Base-by-base conservation (phyloP, 1,140 invertebrate species). In the Radopholus similis region DNA sequence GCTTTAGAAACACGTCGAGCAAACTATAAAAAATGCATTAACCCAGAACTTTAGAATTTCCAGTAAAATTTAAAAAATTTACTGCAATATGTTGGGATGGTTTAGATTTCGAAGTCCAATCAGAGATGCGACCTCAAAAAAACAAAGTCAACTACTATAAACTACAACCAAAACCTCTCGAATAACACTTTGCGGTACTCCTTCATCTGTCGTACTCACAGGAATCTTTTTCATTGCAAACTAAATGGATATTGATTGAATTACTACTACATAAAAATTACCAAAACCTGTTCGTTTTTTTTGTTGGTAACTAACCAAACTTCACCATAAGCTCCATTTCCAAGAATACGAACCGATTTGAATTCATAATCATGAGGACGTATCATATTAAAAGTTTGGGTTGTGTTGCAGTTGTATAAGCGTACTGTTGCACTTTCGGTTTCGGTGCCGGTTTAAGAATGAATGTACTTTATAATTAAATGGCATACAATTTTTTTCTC, bases 151-250 rank as follows among this genome's bases (percentile, higher is more conserved):
- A 4, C 18, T n/a, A 15, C n/a, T 35, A 15, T 11, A 35, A 37
- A 59, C 26, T 1, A 2, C 5, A 15, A 5, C 23, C 21, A 9
- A 8, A 2, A 64, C 57, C 68, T 72, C 71, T 51, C 71, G 28
- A 9, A 72, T 21, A 9, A 72, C 67, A 35, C 62, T 72, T 53
- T 73, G 71, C n/a, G 73, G 69, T 54, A 76, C 59, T 37, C 73
- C 71, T 35, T 77, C 73, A 11, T 77, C 75, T n/a, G 38, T 63
- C 2, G 35, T 58, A 34, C 59, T 70, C 1, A 70, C 56, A 2
- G 53, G 68, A 0, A 70, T 71, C 38, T 70, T 70, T 63, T 70
- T 70, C 18, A 70, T 32, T 9, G 68, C 68, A 68, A 64, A 72
- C 54, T 70, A 30, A 73, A 64, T 5, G 38, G 21, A 18, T 23